Percentiles rank a stretch among this genome's conserved stretches.
Evolutionary conservation across 2,797 vertebrate species (phyloP).

Genomic region (Cynodonichthys magdalenae): DNA sequence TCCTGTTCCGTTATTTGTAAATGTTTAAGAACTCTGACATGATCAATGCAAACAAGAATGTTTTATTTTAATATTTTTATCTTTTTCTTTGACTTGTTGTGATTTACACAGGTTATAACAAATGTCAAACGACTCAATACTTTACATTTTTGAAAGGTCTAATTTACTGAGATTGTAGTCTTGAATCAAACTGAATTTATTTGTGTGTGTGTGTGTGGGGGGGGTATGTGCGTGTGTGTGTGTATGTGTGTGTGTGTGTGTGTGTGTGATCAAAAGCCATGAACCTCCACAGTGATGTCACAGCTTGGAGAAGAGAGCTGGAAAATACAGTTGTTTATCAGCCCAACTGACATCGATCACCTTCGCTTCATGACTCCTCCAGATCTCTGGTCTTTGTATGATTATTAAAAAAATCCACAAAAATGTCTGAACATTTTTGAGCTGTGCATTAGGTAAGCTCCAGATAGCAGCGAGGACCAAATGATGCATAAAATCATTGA

Average conservation of each 20-base stretch:
- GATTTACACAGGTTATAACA: conserved; percentile 20
- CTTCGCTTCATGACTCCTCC: conserved; percentile 48
- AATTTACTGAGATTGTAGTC: conserved; percentile 49
- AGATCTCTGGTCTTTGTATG: conserved; percentile 47
- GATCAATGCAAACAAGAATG: conserved; percentile 39
- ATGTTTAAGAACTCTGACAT: conserved; percentile 63
- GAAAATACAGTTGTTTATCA: conserved; percentile 74
- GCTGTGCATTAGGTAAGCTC: conserved; percentile 12
- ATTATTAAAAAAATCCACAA: conserved; percentile 23
- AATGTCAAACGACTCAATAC: conserved; percentile 45
- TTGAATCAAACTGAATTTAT: conserved; percentile 52
- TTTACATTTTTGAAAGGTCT: conserved; percentile 60
- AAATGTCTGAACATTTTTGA: conserved; percentile 18
- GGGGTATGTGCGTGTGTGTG: too few relatives aligned
- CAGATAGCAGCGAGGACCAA: conserved; percentile 22
- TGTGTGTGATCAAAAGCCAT: conserved; percentile 50
- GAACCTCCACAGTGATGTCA: conserved; percentile 70
- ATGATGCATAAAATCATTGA: conserved; percentile 32
- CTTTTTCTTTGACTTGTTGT: conserved; percentile 29
- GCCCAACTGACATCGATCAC: conserved; percentile 64
- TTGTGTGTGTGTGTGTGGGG: conserved; percentile 29
- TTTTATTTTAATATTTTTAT: conserved; percentile 44
- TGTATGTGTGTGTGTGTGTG: conserved; percentile 45
- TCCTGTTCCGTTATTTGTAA: neutral
- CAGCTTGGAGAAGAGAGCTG: conserved; percentile 59